Evolutionary conservation across 64 coral and sea anemone species (phyloP), one percentile per base, ranked within the genome.

Genomic region (Porites lutea): DNA sequence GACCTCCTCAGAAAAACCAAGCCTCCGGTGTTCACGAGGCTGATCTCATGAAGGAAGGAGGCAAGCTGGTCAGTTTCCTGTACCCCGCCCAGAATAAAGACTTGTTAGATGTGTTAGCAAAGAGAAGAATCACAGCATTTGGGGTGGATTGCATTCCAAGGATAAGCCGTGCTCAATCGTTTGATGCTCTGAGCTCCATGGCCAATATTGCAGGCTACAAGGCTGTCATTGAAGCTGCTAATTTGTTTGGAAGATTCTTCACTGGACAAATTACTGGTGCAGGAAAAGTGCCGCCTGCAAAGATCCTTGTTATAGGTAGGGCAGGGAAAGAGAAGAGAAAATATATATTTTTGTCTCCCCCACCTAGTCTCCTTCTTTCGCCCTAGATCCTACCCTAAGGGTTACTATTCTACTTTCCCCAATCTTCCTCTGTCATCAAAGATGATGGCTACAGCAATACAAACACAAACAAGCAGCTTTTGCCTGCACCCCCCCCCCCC

Each of bases 151-250:
- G 97, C 75, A 96, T 98, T 43, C 94, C 97, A n/a, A 82, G 97
- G 52, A 98, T 98, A 9, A 96, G 94, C 43, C 87, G 97, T 48
- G 97, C 97, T 11, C 97, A 98, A 45, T 20, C 88, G 18, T 98
- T 94, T 74, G 97, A 99, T 79, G 97, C 88, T 13, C 81, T 96
- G 22, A 99, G 94, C 60, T 99, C 97, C 13, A 99, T 99, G 97
- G 97, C 97, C 53, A 99, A 99, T 59, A 99, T 99, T 52, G 97
- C 97, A 78, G 97, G 97, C 46, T 99, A 99, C 57, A 99, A 99
- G 48, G 97, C 97, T 75, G 97, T 99, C 65, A 82, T 99, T 66
- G 97, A 96, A 61, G 94, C 97, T 64, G 97, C 97, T 21, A 99
- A 99, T 68, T 71, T 93, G 88, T 99, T 99, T 96, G 97, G 94